These are phyloP conservation scores for Ormyrus thymus DNA, from an alignment of 2,888 invertebrate genomes.

Conservation along the genomic window DNA sequence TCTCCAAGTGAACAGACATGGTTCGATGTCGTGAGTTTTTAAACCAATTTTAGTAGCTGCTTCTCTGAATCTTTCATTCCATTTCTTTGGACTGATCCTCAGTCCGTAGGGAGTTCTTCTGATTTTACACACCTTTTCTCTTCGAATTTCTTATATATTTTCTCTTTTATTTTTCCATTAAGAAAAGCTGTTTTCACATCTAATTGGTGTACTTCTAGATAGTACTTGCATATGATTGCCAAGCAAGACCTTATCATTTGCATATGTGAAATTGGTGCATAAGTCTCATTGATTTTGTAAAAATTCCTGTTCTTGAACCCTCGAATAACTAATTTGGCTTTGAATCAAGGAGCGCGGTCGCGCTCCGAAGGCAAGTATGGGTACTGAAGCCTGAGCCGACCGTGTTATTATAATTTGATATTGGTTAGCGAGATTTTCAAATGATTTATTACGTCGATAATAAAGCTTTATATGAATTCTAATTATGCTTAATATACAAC, in stretches of 20 bases:
- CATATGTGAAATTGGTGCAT: slow-evolving; percentile 42
- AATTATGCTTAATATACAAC: no score
- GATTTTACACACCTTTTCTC: not conserved
- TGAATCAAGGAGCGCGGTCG: no score
- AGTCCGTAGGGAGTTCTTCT: not conserved
- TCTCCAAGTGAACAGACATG: slow-evolving; percentile 56
- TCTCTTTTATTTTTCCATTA: slow-evolving; percentile 10
- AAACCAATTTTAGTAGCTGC: slow-evolving; percentile 47
- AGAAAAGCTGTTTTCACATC: not conserved
- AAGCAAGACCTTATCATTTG: slow-evolving; percentile 34
- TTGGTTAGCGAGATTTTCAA: no score
- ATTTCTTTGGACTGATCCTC: no score
- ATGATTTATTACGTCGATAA: no score
- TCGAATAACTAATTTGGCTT: no score
- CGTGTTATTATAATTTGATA: no score
- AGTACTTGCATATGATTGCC: slow-evolving; percentile 35
- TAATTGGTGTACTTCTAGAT: not conserved
- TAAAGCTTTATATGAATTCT: no score
- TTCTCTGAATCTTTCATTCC: slow-evolving; percentile 55
- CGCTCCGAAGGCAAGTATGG: no score
- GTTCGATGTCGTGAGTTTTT: slow-evolving; percentile 42
- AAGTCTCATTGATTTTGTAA: not conserved
- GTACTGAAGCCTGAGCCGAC: no score
- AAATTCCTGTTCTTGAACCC: no score
- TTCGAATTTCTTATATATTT: not conserved